Conservation (phyloP, 2,797 vertebrate genomes). For the Tangara arthus region DNA sequence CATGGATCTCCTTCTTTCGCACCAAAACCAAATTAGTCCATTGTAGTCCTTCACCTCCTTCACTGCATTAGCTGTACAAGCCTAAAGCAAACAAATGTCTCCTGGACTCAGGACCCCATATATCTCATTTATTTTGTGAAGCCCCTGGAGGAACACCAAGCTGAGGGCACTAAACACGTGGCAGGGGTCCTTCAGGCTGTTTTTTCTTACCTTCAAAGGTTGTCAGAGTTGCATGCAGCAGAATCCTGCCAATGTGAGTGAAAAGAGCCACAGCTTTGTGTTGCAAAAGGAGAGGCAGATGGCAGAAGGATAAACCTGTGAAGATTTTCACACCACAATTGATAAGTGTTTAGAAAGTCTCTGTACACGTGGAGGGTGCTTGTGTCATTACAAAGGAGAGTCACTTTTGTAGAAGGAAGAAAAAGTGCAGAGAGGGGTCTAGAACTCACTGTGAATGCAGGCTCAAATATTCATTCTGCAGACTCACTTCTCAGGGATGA, state of each 20-base stretch:
- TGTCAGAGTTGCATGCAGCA: background rate
- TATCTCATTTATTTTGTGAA: background rate
- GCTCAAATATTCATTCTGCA: background rate
- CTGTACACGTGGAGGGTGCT: background rate
- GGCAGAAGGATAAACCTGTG: rapidly evolving
- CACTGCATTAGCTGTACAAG: background rate
- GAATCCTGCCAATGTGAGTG: background rate
- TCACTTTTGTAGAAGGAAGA: background rate
- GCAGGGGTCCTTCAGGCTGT: background rate
- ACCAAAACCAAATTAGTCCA: background rate
- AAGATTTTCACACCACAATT: background rate
- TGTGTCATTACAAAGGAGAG: background rate
- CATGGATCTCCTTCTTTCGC: background rate
- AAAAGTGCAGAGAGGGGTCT: background rate
- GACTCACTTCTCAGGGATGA: background rate
- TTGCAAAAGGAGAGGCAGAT: background rate
- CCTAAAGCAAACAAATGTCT: background rate
- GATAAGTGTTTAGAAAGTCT: background rate
- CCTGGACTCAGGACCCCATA: background rate
- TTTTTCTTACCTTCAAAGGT: background rate
- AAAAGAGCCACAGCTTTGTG: background rate
- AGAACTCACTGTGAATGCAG: background rate
- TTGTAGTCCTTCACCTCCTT: background rate
- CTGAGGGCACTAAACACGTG: background rate
- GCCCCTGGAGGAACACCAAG: background rate